phyloP scores from a whole-genome alignment of 2,797 vertebrate genomes.

The Rousettus madagascariensis region DNA sequence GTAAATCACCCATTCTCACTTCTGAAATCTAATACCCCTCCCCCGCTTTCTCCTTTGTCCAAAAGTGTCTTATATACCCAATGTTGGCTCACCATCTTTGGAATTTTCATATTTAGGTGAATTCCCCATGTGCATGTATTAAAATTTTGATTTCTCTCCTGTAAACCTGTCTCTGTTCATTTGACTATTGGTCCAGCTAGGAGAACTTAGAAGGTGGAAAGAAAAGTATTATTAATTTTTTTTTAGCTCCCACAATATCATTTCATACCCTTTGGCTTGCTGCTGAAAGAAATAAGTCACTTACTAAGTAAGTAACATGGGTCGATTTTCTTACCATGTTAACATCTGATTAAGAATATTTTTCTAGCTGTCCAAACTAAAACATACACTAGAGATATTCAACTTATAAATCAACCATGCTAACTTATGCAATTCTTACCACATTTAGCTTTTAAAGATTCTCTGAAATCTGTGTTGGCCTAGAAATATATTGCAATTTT shows the following conservation, averaged over 20 bases:
- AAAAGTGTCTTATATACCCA: too few species aligned
- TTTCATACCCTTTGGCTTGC: not conserved
- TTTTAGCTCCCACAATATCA: not conserved
- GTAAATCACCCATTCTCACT: too few species aligned
- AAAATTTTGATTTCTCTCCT: too few species aligned
- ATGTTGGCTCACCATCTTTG: too few species aligned
- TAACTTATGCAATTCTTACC: not conserved
- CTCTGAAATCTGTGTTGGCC: not conserved
- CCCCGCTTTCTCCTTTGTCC: too few species aligned
- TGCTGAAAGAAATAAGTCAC: not conserved
- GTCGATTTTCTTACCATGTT: not conserved
- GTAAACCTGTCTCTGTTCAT: too few species aligned
- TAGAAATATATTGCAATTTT: not conserved
- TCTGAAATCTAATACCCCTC: too few species aligned
- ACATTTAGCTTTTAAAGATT: not conserved
- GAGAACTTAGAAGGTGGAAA: too few species aligned
- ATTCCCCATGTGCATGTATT: too few species aligned
- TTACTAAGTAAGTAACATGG: not conserved
- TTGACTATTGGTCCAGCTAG: too few species aligned
- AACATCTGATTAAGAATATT: conserved; percentile 3
- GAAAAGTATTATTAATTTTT: too few species aligned
- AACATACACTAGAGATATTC: not conserved
- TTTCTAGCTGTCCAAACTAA: conserved; percentile 9
- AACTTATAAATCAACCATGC: not conserved
- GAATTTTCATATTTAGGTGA: too few species aligned